Percentiles rank a stretch among this genome's conserved stretches.
Conservation (phyloP, 2,113 vertebrate genomes). For the Hoplias malabaricus region DNA sequence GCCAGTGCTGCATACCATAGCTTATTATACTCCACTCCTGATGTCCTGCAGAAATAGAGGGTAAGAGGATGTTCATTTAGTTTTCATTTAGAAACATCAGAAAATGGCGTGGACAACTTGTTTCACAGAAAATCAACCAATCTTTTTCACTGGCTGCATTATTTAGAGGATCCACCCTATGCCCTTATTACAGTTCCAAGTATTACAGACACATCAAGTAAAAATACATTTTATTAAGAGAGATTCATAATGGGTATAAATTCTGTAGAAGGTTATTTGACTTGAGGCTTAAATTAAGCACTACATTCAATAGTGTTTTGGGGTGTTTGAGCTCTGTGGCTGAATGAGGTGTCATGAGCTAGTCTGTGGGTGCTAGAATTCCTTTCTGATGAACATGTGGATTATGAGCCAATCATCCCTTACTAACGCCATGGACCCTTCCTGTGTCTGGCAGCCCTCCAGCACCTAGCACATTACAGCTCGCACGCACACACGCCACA, state of each 20-base stretch:
- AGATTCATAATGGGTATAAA: not conserved
- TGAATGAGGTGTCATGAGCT: not conserved
- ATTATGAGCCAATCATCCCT: not conserved
- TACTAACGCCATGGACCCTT: not conserved
- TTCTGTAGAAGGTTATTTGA: no score
- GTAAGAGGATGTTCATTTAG: not conserved
- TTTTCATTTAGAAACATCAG: not conserved
- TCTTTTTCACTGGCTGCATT: no score
- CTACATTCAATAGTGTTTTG: not conserved
- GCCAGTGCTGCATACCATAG: slow-evolving; percentile 89
- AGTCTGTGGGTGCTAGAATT: not conserved
- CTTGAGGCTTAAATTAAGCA: not conserved
- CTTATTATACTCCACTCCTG: slow-evolving; percentile 84
- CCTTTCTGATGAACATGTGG: not conserved
- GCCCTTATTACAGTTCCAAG: no score
- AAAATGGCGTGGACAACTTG: no score
- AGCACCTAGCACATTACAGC: no score
- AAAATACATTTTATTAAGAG: not conserved
- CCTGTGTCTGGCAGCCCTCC: not conserved
- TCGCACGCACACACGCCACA: no score
- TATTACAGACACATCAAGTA: no score
- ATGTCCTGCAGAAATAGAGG: slow-evolving; percentile 75
- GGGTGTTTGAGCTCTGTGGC: not conserved
- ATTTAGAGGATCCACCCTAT: no score
- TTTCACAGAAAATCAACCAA: no score